Evolutionary conservation across 2,113 vertebrate species (phyloP).

Genomic region (Isichthys henryi): DNA sequence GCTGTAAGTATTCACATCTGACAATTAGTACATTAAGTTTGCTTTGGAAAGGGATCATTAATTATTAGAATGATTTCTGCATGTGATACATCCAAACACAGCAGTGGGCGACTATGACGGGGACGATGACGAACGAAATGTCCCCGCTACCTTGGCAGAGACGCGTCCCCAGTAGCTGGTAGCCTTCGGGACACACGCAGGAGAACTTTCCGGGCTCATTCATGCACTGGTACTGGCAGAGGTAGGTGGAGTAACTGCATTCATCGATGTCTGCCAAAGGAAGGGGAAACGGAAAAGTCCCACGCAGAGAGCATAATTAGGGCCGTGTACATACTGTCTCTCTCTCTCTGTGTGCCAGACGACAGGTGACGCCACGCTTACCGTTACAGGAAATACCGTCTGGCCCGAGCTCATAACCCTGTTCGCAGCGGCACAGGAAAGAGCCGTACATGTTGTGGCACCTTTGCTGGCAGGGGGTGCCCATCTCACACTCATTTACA

Average conservation of each 20-base stretch:
- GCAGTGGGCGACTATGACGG: not conserved
- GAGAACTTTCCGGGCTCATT: conserved; percentile 83
- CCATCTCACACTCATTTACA: conserved; percentile 86
- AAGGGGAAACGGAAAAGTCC: not conserved
- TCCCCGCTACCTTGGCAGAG: conserved; percentile 73
- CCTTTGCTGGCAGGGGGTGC: conserved; percentile 78
- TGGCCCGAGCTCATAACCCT: conserved; percentile 74
- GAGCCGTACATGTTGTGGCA: conserved; percentile 88
- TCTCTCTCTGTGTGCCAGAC: not conserved
- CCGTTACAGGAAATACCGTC: conserved; percentile 78
- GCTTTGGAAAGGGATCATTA: not conserved
- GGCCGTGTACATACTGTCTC: not conserved
- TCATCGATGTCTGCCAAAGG: conserved; percentile 74
- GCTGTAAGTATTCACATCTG: not conserved
- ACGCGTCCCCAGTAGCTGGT: conserved; percentile 74
- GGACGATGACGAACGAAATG: not conserved
- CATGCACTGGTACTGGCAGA: conserved; percentile 80
- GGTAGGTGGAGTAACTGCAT: conserved; percentile 82
- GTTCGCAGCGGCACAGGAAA: conserved; percentile 82
- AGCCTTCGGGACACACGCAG: conserved; percentile 79
- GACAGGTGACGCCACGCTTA: conserved; percentile 34
- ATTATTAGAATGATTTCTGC: not conserved
- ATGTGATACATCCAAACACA: not conserved
- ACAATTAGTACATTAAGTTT: not conserved
- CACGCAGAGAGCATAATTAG: not conserved